Percentiles rank a stretch among this genome's conserved stretches.
These are phyloP conservation scores for Melinaea marsaeus DNA, from an alignment of 2,888 invertebrate genomes.

Conservation along the genomic window DNA sequence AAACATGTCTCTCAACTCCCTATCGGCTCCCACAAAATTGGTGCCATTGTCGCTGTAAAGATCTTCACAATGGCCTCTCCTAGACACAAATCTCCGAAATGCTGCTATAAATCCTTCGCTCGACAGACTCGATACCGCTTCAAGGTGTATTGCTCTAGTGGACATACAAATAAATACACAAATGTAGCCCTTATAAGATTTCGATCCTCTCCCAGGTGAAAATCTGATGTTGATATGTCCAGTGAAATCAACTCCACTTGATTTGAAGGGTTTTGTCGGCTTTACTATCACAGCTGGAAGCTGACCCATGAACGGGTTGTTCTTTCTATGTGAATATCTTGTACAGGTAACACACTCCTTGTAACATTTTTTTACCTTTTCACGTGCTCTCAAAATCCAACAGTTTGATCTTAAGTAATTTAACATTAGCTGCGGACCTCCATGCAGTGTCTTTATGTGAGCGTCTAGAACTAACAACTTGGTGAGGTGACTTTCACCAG, in stretches of 20 bases:
- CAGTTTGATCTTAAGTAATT: constrained; percentile 27
- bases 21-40: neutral
- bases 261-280: too few species aligned
- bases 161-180: neutral
- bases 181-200: constrained; percentile 17
- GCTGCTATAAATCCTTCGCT: constrained; percentile 19
- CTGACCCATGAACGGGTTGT: too few species aligned
- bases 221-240: constrained; percentile 12
- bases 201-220: constrained; percentile 10
- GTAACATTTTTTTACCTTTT: too few species aligned
- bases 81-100: constrained; percentile 15
- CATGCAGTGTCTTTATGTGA: constrained; percentile 32
- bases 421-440: constrained; percentile 30
- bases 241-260: constrained; percentile 9
- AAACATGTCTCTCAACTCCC: neutral
- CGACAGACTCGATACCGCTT: neutral
- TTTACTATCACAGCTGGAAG: too few species aligned
- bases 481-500: constrained; percentile 28
- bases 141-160: constrained; percentile 3
- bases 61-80: constrained; percentile 19
- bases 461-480: constrained; percentile 32
- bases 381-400: constrained; percentile 24
- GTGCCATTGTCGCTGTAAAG: constrained; percentile 28
- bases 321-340: too few species aligned
- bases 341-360: too few species aligned